Conservation (phyloP, 2,797 vertebrate genomes). For the Nyctibius grandis region DNA sequence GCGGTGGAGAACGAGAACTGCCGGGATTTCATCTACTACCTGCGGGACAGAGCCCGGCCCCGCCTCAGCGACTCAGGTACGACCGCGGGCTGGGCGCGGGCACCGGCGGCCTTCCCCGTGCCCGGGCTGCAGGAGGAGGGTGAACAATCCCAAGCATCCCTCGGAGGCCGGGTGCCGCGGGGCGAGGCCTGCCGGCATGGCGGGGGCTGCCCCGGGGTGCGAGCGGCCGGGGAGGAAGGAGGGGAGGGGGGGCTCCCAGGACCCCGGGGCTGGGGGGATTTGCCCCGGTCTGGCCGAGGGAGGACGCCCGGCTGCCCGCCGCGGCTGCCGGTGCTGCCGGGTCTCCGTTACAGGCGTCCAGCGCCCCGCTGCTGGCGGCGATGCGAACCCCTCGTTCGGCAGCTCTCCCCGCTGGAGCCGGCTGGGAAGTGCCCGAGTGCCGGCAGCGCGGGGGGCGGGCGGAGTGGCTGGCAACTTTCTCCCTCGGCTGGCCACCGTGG, state of each 20-base stretch:
- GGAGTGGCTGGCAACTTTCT: background rate
- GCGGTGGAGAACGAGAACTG: conserved; percentile 95
- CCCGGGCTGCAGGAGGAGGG: background rate
- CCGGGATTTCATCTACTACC: conserved; percentile 95
- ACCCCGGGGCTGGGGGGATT: background rate
- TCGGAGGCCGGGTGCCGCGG: background rate
- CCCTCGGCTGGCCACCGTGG: background rate
- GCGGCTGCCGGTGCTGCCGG: background rate
- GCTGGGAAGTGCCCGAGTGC: background rate
- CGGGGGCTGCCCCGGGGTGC: background rate
- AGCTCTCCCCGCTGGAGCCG: background rate
- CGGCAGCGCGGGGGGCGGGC: background rate
- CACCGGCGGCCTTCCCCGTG: background rate
- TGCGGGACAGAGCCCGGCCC: conserved; percentile 91
- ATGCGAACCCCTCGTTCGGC: background rate
- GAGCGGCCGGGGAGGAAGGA: background rate
- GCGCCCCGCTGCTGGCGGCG: background rate
- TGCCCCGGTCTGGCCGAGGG: no score
- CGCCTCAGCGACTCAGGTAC: conserved; percentile 92
- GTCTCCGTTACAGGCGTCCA: background rate
- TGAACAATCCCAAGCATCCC: background rate
- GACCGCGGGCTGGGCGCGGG: background rate
- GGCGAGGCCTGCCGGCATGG: background rate
- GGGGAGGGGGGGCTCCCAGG: background rate
- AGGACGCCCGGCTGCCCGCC: background rate